Evolutionary conservation across 2,888 invertebrate genomes (phyloP), one percentile per base, ranked within the genome.

Genomic region (Dryobotodes eremita): DNA sequence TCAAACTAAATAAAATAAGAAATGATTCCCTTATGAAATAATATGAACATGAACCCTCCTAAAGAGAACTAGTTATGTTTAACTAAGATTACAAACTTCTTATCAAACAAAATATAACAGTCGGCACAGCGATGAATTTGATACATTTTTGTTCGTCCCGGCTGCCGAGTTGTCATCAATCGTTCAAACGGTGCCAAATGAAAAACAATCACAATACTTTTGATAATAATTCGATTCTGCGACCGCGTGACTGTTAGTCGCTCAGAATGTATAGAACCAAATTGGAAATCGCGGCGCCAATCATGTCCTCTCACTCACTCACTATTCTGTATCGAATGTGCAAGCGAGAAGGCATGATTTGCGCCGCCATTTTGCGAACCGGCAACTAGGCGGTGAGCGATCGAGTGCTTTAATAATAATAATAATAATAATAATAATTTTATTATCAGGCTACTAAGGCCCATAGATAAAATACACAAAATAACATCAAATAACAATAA

Each of bases 171-270:
- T 31, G 48, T 61, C 42, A 79, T 31, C 31, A 46, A 2, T n/a
- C 11, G 11, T 4, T 1, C 7, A 6, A 10, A 5, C 1, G 4
- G 1, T 65, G 48, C 26, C 42, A 57, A 20, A 13, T 26, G 11
- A 79, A 64, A 73, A 81, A 42, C 0, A 1, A 71, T 2, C 0
- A 0, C 0, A 0, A 23, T 57, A 70, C 26, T 59, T 17, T 46
- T 23, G 8, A 74, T n/a, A 48, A 50, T 69, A 48, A 50, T 69
- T 71, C 26, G 5, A 31, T 50, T 70, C 36, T 8, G 15, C 26
- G 17, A 64, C 31, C 17, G 23, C n/a, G 59, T 83, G 69, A 83
- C 70, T 61, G 20, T 73, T 48, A 55, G 69, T 73, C 64, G 64
- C 69, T 20, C 55, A 0, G 79, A 59, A 72, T 59, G 2, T 31